These are phyloP conservation scores for Mizuhopecten yessoensis DNA, from an alignment of 1,140 invertebrate genomes.

Conservation along the genomic window DNA sequence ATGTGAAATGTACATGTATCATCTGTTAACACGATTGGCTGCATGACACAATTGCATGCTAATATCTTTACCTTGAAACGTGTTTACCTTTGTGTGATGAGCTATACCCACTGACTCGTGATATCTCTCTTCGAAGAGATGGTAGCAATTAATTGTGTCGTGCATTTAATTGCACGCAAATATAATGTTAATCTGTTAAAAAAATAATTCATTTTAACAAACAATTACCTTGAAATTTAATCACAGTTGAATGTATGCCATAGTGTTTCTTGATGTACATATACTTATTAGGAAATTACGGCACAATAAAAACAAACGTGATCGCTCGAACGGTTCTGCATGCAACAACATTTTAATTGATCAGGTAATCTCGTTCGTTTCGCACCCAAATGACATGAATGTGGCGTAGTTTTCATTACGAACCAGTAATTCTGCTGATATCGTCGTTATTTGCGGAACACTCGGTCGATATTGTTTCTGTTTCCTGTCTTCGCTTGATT, in stretches of 20 bases:
- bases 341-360: not conserved
- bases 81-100: not conserved
- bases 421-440: not conserved
- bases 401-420: not conserved
- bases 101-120: not conserved
- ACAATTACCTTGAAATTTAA: not conserved
- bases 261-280: not conserved
- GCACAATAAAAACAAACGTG: not conserved
- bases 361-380: not conserved
- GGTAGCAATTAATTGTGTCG: no score
- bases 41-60: no score
- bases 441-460: not conserved
- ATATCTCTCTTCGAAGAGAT: not conserved
- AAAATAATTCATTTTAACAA: not conserved
- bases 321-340: not conserved
- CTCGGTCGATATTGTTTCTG: not conserved
- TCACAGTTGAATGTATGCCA: not conserved
- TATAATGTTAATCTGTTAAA: not conserved
- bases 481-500: not conserved
- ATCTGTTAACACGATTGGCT: no score
- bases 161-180: not conserved
- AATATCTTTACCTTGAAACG: not conserved
- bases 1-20: no score
- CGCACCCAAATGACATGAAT: slow-evolving; percentile 20
- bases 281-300: not conserved